Percentiles rank a stretch among this genome's conserved stretches.
phyloP scores from a whole-genome alignment of 2,888 invertebrate species.

The Latrodectus elegans region DNA sequence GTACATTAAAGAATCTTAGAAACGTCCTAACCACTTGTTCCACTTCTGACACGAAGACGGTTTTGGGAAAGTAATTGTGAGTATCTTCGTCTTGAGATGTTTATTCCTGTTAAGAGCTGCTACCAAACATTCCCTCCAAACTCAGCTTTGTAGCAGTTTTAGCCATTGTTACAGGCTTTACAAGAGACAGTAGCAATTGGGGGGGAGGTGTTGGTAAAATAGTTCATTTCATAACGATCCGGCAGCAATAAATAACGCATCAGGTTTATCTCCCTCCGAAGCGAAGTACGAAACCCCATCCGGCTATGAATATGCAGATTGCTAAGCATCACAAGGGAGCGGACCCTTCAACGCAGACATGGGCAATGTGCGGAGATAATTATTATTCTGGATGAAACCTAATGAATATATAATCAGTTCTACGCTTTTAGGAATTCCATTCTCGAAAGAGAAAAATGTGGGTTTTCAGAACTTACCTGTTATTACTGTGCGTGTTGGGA shows the following conservation, averaged over 20 bases:
- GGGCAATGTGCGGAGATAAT: slow-evolving; percentile 40
- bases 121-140: too few relatives aligned
- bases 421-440: slow-evolving; percentile 22
- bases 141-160: too few relatives aligned
- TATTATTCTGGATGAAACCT: slow-evolving; percentile 55
- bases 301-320: slow-evolving; percentile 45
- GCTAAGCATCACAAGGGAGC: slow-evolving; percentile 16
- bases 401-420: slow-evolving; percentile 61
- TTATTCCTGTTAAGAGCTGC: too few relatives aligned
- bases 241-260: slow-evolving; percentile 52
- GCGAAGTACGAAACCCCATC: slow-evolving; percentile 14
- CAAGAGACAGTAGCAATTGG: too few relatives aligned
- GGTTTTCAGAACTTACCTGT: slow-evolving; percentile 46
- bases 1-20: too few relatives aligned
- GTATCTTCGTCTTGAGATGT: too few relatives aligned
- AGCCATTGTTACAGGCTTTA: too few relatives aligned
- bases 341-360: slow-evolving; percentile 25
- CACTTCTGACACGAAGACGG: too few relatives aligned
- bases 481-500: slow-evolving; percentile 52
- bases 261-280: slow-evolving; percentile 7
- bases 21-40: too few relatives aligned
- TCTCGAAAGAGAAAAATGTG: slow-evolving; percentile 34
- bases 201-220: too few relatives aligned
- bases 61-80: too few relatives aligned
- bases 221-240: slow-evolving; percentile 10